Evolutionary conservation across 2,888 invertebrate genomes (phyloP).

Genomic region (Drosophila antonietae): DNA sequence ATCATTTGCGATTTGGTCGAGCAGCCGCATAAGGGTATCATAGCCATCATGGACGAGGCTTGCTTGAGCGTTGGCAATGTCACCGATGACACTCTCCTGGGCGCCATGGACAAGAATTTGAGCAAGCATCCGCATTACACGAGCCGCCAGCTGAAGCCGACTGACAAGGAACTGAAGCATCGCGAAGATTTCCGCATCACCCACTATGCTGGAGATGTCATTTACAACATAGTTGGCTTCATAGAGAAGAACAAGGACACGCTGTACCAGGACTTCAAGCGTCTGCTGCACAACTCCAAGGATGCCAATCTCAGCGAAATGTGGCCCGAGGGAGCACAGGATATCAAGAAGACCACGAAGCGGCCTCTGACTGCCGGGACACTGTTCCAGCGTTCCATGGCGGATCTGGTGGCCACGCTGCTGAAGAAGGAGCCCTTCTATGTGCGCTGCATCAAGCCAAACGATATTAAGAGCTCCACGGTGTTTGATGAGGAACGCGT

Average conservation of each 20-base stretch:
- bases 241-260: conserved; percentile 99
- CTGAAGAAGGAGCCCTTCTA: conserved; percentile 98
- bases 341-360: conserved; percentile 96
- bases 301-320: conserved; percentile 92
- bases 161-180: conserved; percentile 92
- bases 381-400: conserved; percentile 97
- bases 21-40: conserved; percentile 95
- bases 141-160: conserved; percentile 92
- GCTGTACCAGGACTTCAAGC: conserved; percentile 98
- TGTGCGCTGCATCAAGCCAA: conserved; percentile 98
- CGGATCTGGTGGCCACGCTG: conserved; percentile 93
- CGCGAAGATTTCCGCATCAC: conserved; percentile 92
- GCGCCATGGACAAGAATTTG: conserved; percentile 96
- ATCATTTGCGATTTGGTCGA: conserved; percentile 98
- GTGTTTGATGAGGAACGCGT: conserved; percentile 93
- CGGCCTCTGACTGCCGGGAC: conserved; percentile 97
- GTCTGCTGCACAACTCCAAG: conserved; percentile 93
- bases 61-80: conserved; percentile 98
- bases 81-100: conserved; percentile 92
- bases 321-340: conserved; percentile 98
- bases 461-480: conserved; percentile 95
- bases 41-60: conserved; percentile 98
- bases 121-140: conserved; percentile 95
- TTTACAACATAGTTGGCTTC: conserved; percentile 95
- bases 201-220: conserved; percentile 99